These are phyloP conservation scores for Anorthoa munda DNA, from an alignment of 2,888 invertebrate species.

Conservation along the genomic window DNA sequence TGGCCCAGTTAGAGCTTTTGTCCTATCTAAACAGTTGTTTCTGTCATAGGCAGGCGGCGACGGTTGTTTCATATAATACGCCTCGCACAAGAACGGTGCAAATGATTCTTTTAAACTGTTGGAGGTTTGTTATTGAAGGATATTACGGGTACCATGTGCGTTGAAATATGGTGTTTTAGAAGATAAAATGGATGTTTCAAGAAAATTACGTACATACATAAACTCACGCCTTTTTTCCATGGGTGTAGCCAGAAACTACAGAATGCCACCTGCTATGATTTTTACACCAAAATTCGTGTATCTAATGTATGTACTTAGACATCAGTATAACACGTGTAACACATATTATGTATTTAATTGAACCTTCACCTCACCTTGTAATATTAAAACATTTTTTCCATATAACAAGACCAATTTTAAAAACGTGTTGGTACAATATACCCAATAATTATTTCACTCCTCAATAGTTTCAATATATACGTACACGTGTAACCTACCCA, in stretches of 20 bases:
- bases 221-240: no score
- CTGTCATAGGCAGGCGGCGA: slow-evolving; percentile 68
- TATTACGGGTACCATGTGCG: background rate
- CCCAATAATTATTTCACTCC: no score
- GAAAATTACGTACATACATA: background rate
- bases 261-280: no score
- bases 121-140: slow-evolving; percentile 17
- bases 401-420: background rate
- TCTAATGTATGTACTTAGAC: no score
- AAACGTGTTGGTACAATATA: background rate
- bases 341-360: background rate
- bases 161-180: background rate
- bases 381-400: no score
- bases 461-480: background rate
- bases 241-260: no score
- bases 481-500: background rate
- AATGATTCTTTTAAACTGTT: slow-evolving; percentile 51
- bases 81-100: slow-evolving; percentile 38
- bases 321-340: no score
- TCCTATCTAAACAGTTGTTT: slow-evolving; percentile 83
- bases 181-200: background rate
- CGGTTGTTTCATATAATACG: slow-evolving; percentile 62
- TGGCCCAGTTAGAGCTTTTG: slow-evolving; percentile 83
- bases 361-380: background rate
- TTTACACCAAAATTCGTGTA: no score